Evolutionary conservation across 2,888 invertebrate genomes (phyloP), one percentile per base, ranked within the genome.

Genomic region (Dermolepida albohirtum): DNA sequence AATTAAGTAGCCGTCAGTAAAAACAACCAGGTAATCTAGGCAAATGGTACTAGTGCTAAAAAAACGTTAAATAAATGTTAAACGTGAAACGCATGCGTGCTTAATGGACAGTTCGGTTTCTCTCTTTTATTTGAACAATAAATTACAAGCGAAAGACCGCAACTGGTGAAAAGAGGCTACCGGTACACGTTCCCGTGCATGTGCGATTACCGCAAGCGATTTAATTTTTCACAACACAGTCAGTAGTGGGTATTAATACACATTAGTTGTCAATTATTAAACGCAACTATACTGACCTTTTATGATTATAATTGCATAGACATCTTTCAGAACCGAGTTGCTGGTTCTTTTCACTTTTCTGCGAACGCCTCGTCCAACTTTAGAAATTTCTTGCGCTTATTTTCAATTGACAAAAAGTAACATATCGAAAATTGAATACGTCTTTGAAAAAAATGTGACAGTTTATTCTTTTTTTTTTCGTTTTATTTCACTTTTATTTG

Each of bases 1-100:
- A 57, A 43, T 27, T 44, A 57, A 16, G 27, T 14, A 14, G 29
- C 8, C 12, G 7, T 44, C 27, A 43, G n/a, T 44, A 43, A 27
- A 27, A 29, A 12, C n/a, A 17, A 22, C 22, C 57, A 39, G 44
- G 40, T 41, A 57, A 44, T 27, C 27, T 8, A 43, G 44, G 54
- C 44, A 49, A 62, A 27, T 27, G 49, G 43, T 34, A 34, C n/a
- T 34, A 51, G 51, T 64, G 64, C 64, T 51, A 64, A n/a, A n/a
- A 66, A 66, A 66, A 39, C 34, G 34, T 57, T 57, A 44, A 57
- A 57, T 17, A 16, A 43, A 12, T 29, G 57, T 43, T 57, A 57
- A 43, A 57, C 44, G 57, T 44, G 29, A n/a, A 66, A 66, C 66
- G 66, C 66, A 66, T 66, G 66, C 66, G 66, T 64, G 29, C 54